A percentile compares a stretch with the other conserved stretches of the same genome.
Conservation (phyloP, 23 tunicate species). For the Ciona savignyi region DNA sequence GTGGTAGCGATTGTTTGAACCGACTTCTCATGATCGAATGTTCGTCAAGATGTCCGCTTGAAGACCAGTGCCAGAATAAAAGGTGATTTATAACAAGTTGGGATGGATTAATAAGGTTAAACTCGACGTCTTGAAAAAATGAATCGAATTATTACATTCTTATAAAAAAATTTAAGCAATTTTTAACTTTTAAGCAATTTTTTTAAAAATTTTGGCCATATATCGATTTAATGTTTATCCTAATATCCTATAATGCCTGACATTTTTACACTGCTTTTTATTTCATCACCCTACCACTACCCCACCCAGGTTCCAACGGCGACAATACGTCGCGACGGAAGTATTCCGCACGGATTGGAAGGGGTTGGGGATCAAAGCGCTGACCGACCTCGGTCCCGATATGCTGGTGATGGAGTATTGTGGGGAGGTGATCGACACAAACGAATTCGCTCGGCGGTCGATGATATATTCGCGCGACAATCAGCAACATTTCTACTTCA, state of each 20-base stretch:
- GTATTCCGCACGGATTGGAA: conserved; percentile 82
- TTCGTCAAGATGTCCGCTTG: conserved; percentile 62
- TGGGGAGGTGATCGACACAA: conserved; percentile 81
- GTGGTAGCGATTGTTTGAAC: conserved; percentile 77
- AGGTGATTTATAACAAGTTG: too few relatives aligned
- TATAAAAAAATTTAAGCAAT: background rate
- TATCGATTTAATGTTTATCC: too few relatives aligned
- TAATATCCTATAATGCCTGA: too few relatives aligned
- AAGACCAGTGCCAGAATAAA: conserved; percentile 69
- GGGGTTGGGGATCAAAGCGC: conserved; percentile 82
- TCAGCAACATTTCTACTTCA: conserved; percentile 94
- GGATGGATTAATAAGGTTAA: too few relatives aligned
- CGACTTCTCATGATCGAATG: conserved; percentile 94
- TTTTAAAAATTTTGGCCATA: too few relatives aligned
- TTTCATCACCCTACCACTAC: too few relatives aligned
- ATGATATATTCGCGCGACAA: conserved; percentile 44
- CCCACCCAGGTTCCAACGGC: conserved; percentile 65
- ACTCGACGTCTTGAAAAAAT: background rate
- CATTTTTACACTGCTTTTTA: too few relatives aligned
- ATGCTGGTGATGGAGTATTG: conserved; percentile 89
- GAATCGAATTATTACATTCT: background rate
- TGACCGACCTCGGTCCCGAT: conserved; percentile 29
- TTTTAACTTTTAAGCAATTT: too few relatives aligned
- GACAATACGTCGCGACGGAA: conserved; percentile 60
- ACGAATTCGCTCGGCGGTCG: conserved; percentile 65